Evolutionary conservation across 1,140 invertebrate species (phyloP).

Genomic region (Pogonomyrmex californicus): DNA sequence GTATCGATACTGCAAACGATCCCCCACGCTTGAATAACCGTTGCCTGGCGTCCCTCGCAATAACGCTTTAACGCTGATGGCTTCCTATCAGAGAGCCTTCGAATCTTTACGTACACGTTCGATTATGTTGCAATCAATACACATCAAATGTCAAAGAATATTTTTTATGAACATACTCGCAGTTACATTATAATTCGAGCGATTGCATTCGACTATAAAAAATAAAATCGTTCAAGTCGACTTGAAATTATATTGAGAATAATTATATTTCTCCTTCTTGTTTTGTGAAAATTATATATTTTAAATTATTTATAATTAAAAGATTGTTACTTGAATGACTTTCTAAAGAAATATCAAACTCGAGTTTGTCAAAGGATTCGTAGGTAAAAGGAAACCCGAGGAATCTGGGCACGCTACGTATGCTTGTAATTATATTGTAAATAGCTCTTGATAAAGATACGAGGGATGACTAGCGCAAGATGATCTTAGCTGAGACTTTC

Average conservation of each 20-base stretch:
- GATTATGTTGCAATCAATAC: slow-evolving; percentile 29
- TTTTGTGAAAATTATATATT: slow-evolving; percentile 4
- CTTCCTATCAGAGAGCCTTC: slow-evolving; percentile 45
- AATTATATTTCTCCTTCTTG: background rate
- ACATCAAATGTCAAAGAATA: slow-evolving; percentile 26
- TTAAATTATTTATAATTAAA: slow-evolving; percentile 15
- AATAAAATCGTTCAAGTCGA: background rate
- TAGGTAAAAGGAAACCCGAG: slow-evolving; percentile 20
- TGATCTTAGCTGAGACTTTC: slow-evolving; percentile 18
- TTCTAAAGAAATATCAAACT: slow-evolving; percentile 1
- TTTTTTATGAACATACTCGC: background rate
- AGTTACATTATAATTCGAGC: background rate
- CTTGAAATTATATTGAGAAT: background rate
- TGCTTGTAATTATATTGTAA: slow-evolving; percentile 40
- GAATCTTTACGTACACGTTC: slow-evolving; percentile 26
- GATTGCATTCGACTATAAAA: background rate
- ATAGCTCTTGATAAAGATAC: slow-evolving; percentile 29
- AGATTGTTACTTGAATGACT: background rate
- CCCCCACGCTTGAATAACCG: slow-evolving; percentile 55
- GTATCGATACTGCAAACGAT: slow-evolving; percentile 71
- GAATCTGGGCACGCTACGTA: slow-evolving; percentile 18
- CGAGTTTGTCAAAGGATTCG: background rate
- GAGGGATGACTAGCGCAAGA: slow-evolving; percentile 28
- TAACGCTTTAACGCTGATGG: slow-evolving; percentile 70
- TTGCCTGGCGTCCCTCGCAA: slow-evolving; percentile 39